Evolutionary conservation across 2,113 vertebrate species (phyloP).

Genomic region (Epinephelus lanceolatus): DNA sequence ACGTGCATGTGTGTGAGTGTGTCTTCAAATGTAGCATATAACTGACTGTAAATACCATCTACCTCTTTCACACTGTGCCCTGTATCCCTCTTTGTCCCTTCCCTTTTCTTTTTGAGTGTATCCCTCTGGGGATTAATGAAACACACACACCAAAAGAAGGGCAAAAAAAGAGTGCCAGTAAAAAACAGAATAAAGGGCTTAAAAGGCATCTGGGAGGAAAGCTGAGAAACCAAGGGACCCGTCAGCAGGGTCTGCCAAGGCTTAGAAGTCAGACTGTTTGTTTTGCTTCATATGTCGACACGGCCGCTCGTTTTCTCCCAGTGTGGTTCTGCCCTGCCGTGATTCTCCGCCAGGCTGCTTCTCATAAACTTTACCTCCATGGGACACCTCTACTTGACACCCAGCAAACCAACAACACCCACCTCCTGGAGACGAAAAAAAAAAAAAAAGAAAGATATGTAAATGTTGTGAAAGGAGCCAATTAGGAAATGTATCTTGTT

Average conservation of each 20-base stretch:
- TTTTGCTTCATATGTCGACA: constrained; percentile 73
- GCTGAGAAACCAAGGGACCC: constrained; percentile 76
- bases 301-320: constrained; percentile 57
- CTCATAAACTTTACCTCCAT: constrained; percentile 51
- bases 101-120: constrained; percentile 16
- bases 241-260: constrained; percentile 69
- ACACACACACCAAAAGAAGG: constrained; percentile 65
- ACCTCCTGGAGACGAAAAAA: neutral
- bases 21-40: constrained; percentile 12
- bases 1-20: neutral
- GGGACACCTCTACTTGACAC: constrained; percentile 52
- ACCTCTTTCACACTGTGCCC: constrained; percentile 19
- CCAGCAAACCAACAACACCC: constrained; percentile 39
- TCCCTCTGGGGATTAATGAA: constrained; percentile 68
- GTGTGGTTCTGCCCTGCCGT: constrained; percentile 51
- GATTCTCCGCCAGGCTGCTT: constrained; percentile 28
- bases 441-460: constrained; percentile 70
- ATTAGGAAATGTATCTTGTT: constrained; percentile 85
- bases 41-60: constrained; percentile 36
- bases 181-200: constrained; percentile 74
- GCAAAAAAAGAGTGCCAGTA: constrained; percentile 60
- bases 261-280: constrained; percentile 79
- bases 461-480: constrained; percentile 85
- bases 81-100: constrained; percentile 12
- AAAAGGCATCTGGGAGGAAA: constrained; percentile 80